A percentile compares a stretch with the other conserved stretches of the same genome.
phyloP scores from a whole-genome alignment of 2,797 vertebrate species.

The Eulemur mongoz region DNA sequence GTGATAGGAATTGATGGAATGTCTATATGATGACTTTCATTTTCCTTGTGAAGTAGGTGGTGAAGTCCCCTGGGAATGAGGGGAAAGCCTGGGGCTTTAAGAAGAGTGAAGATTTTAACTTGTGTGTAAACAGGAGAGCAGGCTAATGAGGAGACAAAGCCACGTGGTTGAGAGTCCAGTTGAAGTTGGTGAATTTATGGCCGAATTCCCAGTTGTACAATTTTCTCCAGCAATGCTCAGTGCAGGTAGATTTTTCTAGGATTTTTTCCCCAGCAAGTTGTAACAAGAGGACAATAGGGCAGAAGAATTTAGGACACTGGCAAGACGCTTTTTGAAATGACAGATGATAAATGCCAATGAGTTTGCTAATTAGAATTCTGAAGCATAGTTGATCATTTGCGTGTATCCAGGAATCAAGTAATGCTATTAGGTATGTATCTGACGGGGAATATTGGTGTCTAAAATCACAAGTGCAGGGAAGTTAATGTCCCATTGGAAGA shows the following conservation, averaged over 20 bases:
- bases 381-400: not conserved
- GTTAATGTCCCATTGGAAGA: not conserved
- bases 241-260: not conserved
- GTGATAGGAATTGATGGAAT: not conserved
- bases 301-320: not conserved
- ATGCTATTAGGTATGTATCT: not conserved
- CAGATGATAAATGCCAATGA: not conserved
- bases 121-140: not conserved
- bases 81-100: not conserved
- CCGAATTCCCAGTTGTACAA: not conserved
- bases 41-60: not conserved
- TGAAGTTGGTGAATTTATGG: not conserved
- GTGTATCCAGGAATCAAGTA: not conserved
- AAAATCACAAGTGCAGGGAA: not conserved
- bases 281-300: not conserved
- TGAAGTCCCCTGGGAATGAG: not conserved
- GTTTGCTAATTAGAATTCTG: not conserved
- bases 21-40: not conserved
- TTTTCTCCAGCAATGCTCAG: not conserved
- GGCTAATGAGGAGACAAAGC: not conserved
- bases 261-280: not conserved
- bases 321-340: not conserved
- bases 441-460: not conserved
- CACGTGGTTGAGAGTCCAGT: not conserved
- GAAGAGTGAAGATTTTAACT: not conserved